Percentiles rank a stretch among this genome's conserved stretches.
phyloP scores from a whole-genome alignment of 2,888 invertebrate species.

The Alcis repandata region DNA sequence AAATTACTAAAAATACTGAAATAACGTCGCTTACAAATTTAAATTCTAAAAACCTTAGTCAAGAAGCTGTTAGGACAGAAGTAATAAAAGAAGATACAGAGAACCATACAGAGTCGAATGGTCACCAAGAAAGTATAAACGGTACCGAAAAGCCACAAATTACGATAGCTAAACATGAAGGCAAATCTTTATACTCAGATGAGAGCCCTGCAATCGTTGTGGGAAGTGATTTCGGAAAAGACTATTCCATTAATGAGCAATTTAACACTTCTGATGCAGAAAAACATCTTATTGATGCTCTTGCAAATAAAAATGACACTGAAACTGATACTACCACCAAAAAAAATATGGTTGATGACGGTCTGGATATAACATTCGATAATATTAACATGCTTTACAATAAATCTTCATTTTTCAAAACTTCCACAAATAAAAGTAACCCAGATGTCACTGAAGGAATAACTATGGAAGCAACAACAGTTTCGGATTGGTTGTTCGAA shows the following conservation, averaged over 20 bases:
- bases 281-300: conserved; percentile 58
- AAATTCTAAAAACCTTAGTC: conserved; percentile 20
- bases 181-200: conserved; percentile 46
- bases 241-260: conserved; percentile 59
- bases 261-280: conserved; percentile 51
- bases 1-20: conserved; percentile 23
- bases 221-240: conserved; percentile 48
- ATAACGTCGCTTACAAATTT: background rate
- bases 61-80: conserved; percentile 11
- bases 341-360: conserved; percentile 55
- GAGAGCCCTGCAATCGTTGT: conserved; percentile 46
- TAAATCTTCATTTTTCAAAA: conserved; percentile 74
- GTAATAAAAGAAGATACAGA: background rate
- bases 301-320: conserved; percentile 53
- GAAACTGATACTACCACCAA: conserved; percentile 51
- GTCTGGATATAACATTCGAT: conserved; percentile 72
- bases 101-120: background rate
- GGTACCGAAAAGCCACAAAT: conserved; percentile 2
- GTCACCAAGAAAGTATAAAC: background rate
- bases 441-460: conserved; percentile 52
- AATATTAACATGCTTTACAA: conserved; percentile 71
- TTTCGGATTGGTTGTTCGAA: conserved; percentile 77
- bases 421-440: conserved; percentile 47
- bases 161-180: conserved; percentile 38
- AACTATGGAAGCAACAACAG: conserved; percentile 55